Evolutionary conservation across 2,113 vertebrate species (phyloP).

Genomic region (Gobius niger): DNA sequence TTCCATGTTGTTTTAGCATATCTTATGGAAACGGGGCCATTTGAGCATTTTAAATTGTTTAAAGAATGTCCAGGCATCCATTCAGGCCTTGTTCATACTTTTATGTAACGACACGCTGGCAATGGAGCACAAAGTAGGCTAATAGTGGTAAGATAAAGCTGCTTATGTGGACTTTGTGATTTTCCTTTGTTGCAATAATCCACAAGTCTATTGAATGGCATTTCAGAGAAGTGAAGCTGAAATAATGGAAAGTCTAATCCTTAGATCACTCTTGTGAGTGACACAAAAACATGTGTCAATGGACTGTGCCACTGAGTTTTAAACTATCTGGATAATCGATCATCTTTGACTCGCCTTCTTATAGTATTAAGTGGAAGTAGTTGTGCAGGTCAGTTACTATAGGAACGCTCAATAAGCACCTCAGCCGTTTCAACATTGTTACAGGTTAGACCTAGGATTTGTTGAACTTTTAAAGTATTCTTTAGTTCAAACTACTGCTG

Average conservation of each 20-base stretch:
- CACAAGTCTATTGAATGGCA: neutral
- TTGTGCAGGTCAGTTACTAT: neutral
- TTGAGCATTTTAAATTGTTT: no score
- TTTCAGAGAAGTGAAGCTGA: neutral
- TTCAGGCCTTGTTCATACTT: no score
- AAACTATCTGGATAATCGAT: neutral
- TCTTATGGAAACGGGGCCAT: no score
- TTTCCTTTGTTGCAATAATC: neutral
- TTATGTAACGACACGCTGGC: neutral
- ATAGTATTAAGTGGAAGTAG: neutral
- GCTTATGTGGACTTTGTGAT: neutral
- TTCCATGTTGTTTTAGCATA: no score
- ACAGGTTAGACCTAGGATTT: no score
- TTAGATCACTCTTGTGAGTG: no score
- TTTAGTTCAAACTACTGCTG: no score
- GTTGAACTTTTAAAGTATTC: no score
- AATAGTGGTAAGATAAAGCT: neutral
- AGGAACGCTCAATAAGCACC: neutral
- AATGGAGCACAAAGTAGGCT: neutral
- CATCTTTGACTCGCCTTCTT: neutral
- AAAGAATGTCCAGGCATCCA: no score
- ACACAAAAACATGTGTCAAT: neutral
- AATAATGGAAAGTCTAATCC: neutral
- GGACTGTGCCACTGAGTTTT: neutral
- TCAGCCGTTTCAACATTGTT: no score